Conservation (phyloP, 2,113 vertebrate genomes). For the Thalassarche chlororhynchos region DNA sequence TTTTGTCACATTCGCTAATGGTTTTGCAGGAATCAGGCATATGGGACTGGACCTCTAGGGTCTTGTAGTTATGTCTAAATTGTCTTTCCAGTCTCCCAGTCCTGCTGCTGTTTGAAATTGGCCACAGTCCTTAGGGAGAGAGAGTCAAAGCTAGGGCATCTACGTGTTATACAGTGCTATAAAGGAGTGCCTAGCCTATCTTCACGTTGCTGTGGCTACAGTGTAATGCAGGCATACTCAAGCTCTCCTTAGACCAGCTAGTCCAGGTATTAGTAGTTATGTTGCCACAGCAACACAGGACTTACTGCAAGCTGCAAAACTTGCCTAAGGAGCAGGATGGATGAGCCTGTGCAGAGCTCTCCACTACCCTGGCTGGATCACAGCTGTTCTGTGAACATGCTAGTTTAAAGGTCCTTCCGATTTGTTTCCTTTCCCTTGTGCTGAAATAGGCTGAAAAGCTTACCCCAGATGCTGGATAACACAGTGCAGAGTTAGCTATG, state of each 20-base stretch:
- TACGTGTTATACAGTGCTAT: neutral
- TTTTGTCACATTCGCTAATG: neutral
- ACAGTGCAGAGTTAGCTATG: neutral
- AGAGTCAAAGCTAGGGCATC: neutral
- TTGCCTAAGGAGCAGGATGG: neutral
- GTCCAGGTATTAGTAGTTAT: neutral
- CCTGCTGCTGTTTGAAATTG: neutral
- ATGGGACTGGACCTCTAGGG: neutral
- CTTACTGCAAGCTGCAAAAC: neutral
- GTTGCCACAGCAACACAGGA: conserved; percentile 23
- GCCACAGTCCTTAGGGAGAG: neutral
- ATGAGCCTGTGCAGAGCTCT: neutral
- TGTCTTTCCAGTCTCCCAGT: neutral
- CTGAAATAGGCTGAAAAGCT: neutral
- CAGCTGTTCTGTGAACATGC: neutral
- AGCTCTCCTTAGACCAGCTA: neutral
- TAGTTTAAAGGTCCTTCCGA: neutral
- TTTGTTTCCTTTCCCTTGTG: neutral
- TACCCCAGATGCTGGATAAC: neutral
- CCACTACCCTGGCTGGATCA: neutral
- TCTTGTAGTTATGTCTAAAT: neutral
- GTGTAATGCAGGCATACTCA: neutral
- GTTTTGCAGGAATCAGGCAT: neutral
- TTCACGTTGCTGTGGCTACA: neutral
- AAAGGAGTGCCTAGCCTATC: neutral